Percentiles rank a stretch among this genome's conserved stretches.
These are phyloP conservation scores for Aurelia aurita complex sp. Pacific DNA, from an alignment of 30 jellyfish, hydroid and myxozoan genomes.

Conservation along the genomic window DNA sequence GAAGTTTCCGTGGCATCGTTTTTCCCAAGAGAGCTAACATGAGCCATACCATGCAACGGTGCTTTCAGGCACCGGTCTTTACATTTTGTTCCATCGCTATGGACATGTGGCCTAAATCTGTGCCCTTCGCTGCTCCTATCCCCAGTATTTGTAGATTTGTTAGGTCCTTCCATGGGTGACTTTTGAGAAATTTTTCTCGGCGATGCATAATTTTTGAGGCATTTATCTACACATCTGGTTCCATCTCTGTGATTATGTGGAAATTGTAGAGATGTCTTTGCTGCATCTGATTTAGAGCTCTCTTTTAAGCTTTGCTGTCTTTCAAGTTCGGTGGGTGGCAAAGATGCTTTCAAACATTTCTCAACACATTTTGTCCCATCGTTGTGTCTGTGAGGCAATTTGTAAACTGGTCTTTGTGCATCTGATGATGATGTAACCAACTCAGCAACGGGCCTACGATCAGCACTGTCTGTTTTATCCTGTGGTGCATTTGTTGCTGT, in stretches of 20 bases:
- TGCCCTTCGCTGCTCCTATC: neutral
- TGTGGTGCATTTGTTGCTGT: neutral
- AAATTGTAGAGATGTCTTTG: neutral
- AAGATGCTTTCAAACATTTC: conserved; percentile 7
- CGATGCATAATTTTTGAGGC: conserved; percentile 18
- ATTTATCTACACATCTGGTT: conserved; percentile 55
- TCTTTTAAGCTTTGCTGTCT: conserved; percentile 2
- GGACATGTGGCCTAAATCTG: conserved; percentile 49
- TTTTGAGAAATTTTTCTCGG: neutral
- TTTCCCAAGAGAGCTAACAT: neutral
- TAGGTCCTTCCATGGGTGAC: neutral
- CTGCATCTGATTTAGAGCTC: neutral
- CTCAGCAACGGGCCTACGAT: conserved; percentile 3
- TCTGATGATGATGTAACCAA: neutral
- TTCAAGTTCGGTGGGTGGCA: too few relatives aligned
- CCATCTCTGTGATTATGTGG: conserved; percentile 83
- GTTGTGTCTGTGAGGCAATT: conserved; percentile 39
- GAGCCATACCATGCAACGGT: neutral
- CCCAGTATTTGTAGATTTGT: neutral
- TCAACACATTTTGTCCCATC: conserved; percentile 41
- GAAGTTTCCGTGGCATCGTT: neutral
- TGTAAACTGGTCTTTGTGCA: neutral
- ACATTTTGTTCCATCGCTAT: conserved; percentile 72
- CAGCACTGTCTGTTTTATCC: neutral
- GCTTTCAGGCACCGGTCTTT: conserved; percentile 31